Conservation (phyloP, 2,113 vertebrate species). For the Pedetes capensis region DNA sequence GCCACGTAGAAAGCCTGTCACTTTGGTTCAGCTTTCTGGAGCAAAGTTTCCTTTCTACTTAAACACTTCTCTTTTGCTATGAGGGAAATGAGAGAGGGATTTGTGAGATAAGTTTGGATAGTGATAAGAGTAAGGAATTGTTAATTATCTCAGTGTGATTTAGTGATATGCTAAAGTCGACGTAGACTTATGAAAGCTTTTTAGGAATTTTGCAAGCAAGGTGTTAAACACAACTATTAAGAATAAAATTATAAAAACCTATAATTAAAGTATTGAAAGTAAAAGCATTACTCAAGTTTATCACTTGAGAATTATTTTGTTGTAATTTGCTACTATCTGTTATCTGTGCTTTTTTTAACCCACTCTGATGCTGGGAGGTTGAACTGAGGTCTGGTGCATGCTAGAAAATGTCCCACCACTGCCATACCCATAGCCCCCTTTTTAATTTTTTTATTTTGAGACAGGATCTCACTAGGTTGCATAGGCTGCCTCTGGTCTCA, state of each 20-base stretch:
- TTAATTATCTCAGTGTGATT: conserved; percentile 3
- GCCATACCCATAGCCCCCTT: no score
- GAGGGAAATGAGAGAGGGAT: background rate
- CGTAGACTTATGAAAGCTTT: background rate
- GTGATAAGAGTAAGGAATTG: background rate
- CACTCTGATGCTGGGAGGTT: no score
- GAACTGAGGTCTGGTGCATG: no score
- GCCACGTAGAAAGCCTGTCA: background rate
- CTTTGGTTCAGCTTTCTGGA: background rate
- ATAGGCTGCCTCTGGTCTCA: no score
- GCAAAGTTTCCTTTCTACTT: background rate
- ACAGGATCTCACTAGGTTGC: no score
- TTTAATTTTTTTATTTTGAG: no score
- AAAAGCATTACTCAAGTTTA: conserved; percentile 8
- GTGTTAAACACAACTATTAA: conserved; percentile 8
- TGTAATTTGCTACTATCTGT: background rate
- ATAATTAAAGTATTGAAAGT: background rate
- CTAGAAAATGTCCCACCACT: no score
- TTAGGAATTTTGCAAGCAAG: conserved; percentile 18
- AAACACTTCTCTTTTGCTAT: background rate
- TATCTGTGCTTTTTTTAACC: no score
- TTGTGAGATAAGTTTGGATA: background rate
- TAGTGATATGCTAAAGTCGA: background rate
- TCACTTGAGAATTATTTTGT: conserved; percentile 3
- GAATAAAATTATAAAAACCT: conserved; percentile 23